Evolutionary conservation across 1,140 invertebrate genomes (phyloP).

Genomic region (Phymastichus coffea): DNA sequence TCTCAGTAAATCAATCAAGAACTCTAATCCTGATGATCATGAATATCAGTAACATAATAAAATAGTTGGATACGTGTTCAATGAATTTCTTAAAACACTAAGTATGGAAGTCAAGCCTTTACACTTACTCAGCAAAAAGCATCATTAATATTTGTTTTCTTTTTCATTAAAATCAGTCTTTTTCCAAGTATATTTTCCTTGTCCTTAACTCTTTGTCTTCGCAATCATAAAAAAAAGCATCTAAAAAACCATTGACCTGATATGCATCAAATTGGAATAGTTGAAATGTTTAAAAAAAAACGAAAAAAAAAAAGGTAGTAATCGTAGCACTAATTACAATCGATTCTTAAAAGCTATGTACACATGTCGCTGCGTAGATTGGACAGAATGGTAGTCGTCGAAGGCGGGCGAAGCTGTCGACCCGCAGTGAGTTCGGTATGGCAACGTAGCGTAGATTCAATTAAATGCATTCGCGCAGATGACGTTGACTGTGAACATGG

Average conservation of each 20-base stretch:
- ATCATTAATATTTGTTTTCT: not conserved
- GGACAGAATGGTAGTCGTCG: conserved; percentile 52
- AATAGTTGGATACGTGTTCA: conserved; percentile 12
- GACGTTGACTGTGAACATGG: conserved; percentile 56
- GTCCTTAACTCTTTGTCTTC: too few relatives aligned
- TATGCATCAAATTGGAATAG: conserved; percentile 1
- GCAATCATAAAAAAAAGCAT: conserved; percentile 17
- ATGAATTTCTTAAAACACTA: conserved; percentile 8
- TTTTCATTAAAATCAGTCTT: conserved; percentile 29
- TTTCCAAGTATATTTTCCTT: conserved; percentile 9
- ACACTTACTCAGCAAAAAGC: not conserved
- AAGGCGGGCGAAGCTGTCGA: conserved; percentile 43
- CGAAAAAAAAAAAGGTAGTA: too few relatives aligned
- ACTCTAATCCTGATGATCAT: too few relatives aligned
- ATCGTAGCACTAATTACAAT: conserved; percentile 42
- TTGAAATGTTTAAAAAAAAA: conserved; percentile 41
- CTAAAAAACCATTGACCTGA: conserved; percentile 12
- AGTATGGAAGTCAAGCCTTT: conserved; percentile 17
- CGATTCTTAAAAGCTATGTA: conserved; percentile 39
- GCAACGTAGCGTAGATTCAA: conserved; percentile 52
- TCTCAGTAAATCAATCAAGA: conserved; percentile 12
- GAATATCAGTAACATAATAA: conserved; percentile 10
- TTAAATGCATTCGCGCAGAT: conserved; percentile 56
- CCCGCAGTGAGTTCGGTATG: conserved; percentile 50
- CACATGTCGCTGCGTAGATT: conserved; percentile 54